Percentiles rank a stretch among this genome's conserved stretches.
These are phyloP conservation scores for Thunnus albacares DNA, from an alignment of 2,797 vertebrate genomes.

Conservation along the genomic window DNA sequence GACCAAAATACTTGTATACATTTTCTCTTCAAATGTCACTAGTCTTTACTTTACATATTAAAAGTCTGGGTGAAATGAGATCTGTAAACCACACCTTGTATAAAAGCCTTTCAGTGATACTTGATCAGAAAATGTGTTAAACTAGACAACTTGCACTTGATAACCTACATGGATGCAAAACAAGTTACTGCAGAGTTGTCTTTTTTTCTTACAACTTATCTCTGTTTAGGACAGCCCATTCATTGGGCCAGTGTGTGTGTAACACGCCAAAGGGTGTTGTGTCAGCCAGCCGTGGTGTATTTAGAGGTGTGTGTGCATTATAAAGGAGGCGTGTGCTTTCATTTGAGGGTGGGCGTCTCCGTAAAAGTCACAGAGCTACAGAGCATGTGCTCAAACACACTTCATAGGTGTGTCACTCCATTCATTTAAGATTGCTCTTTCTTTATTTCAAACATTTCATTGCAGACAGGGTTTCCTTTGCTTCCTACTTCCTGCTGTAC, in stretches of 20 bases:
- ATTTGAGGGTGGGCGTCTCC: constrained; percentile 63
- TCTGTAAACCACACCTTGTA: constrained; percentile 47
- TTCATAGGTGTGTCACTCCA: constrained; percentile 53
- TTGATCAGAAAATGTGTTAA: constrained; percentile 74
- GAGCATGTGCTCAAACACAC: constrained; percentile 74
- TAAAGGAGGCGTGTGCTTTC: constrained; percentile 68
- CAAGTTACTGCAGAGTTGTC: constrained; percentile 46
- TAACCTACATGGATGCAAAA: constrained; percentile 48
- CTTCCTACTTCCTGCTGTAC: constrained; percentile 46
- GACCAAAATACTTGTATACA: neutral
- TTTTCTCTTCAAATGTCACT: constrained; percentile 30
- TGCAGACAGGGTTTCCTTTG: constrained; percentile 30
- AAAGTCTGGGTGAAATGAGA: constrained; percentile 23
- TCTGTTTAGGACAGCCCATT: constrained; percentile 64
- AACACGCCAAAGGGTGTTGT: constrained; percentile 65
- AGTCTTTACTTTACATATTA: constrained; percentile 7
- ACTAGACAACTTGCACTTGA: constrained; percentile 50
- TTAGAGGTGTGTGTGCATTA: constrained; percentile 56
- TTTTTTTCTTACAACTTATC: constrained; percentile 69
- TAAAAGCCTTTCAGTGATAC: constrained; percentile 66
- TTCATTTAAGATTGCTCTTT: constrained; percentile 45
- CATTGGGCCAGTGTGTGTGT: constrained; percentile 46
- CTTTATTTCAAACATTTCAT: constrained; percentile 36
- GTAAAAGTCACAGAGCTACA: constrained; percentile 64
- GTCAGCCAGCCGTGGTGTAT: constrained; percentile 31